Evolutionary conservation across 2,113 vertebrate genomes (phyloP), one percentile per base, ranked within the genome.

Genomic region (Chunga burmeisteri): DNA sequence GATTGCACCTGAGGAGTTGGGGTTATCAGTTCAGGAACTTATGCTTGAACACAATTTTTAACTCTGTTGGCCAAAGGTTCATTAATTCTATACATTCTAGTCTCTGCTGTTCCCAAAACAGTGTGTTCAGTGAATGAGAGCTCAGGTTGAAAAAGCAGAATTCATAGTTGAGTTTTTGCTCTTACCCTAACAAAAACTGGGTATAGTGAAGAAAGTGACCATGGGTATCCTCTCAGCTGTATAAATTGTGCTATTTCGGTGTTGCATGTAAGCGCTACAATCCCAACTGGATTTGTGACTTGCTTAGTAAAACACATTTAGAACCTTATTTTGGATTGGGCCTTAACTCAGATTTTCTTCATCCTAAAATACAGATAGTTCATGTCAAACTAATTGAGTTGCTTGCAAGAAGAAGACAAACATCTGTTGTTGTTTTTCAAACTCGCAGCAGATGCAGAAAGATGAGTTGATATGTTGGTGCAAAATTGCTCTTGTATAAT

Each of bases 331-430:
- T 71, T 81, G 80, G 52, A 87, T 44, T 58, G 53, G 72, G 71
- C 50, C 75, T 90, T 58, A 63, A 62, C 58, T 89, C 62, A 49
- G 58, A 82, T 94, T 88, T 88, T 95, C 73, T 86, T 91, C 79
- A 85, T 87, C 38, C 74, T 82, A 65, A 71, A 91, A 47, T 40
- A 67, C 40, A 67, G 42, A 56, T 34, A 56, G 30, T 59, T 87
- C 44, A 89, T 47, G 46, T 46, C 11, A 6, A 75, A 92, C 40
- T 56, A 66, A 78, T 1, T 52, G 47, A 66, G 42, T 81, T 90
- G 67, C 72, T 80, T 88, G 58, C 62, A 90, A 84, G 55, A 61
- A 23, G 25, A 89, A 1, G 4, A 90, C 49, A 72, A 81, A 59
- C 25, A 58, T 44, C 63, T 94, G 15, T 21, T 78, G 36, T 56